Base-by-base conservation (phyloP, 2,888 invertebrate species). In the Cheiracanthium punctorium region DNA sequence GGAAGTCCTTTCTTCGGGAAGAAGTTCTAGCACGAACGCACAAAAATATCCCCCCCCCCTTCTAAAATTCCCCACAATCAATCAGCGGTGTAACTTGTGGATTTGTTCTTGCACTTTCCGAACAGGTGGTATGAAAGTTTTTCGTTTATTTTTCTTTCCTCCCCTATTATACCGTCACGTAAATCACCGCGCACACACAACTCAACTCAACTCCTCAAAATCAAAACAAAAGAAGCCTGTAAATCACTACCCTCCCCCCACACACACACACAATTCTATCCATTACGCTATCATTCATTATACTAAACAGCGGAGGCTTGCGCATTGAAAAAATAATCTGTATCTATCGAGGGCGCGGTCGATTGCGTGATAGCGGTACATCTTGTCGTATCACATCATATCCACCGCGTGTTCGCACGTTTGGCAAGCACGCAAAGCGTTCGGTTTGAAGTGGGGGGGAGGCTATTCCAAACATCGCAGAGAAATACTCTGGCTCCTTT, bases 331-430 rank as follows among this genome's bases (percentile, higher is more conserved):
- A 81, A 81, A 74, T 69, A 64, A 71, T 82, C 37, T 67, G 48
- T 76, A 70, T 81, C 30, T 24, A 12, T 32, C 58, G 73, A 52
- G 69, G 82, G 82, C 70, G 64, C 76, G 71, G 82, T 70, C 76
- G 58, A n/a, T 82, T 48, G 75, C 82, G 82, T 76, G 82, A 28
- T n/a, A 24, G 12, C 29, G 70, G 33, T 29, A 82, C 82, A 82
- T 82, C 76, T 75, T 82, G 76, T 76, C 70, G 69, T 71, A 70
- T 43, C 76, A 82, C 65, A 70, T 74, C 81, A 75, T 74, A 69
- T 67, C n/a, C n/a, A 76, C 75, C 71, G 69, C 71, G 82, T 43
- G 70, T 76, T 82, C 82, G 43, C 82, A 76, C 82, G 41, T 76
- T 43, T 4, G 10, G 7, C 29, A n/a, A 8, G 41, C 71, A 71